Percentiles rank a stretch among this genome's conserved stretches.
Evolutionary conservation across 2,113 vertebrate species (phyloP).

Genomic region (Paraplagusia blochii): DNA sequence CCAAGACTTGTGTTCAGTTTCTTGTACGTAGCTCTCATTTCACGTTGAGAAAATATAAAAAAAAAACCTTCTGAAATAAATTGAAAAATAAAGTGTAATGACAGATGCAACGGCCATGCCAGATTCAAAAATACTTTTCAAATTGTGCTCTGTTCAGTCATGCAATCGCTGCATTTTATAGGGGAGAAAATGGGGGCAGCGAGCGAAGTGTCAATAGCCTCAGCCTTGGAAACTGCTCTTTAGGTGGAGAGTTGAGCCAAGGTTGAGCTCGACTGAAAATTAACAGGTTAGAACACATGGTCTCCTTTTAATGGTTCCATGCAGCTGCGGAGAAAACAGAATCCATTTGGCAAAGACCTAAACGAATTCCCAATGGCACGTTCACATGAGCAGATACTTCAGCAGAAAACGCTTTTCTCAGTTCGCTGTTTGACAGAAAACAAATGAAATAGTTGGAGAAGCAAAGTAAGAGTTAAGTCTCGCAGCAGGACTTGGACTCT

Average conservation of each 20-base stretch:
- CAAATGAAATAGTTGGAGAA: slow-evolving; percentile 32
- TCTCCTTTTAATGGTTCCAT: slow-evolving; percentile 64
- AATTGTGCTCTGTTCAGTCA: slow-evolving; percentile 39
- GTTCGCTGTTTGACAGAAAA: slow-evolving; percentile 43
- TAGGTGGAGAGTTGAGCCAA: slow-evolving; percentile 73
- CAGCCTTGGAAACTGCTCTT: slow-evolving; percentile 56
- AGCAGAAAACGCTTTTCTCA: slow-evolving; percentile 48
- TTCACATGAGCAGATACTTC: slow-evolving; percentile 45
- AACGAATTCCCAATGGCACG: slow-evolving; percentile 60
- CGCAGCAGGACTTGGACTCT: slow-evolving; percentile 14
- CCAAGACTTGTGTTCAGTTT: too few species aligned
- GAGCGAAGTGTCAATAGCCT: slow-evolving; percentile 57
- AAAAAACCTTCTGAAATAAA: too few species aligned
- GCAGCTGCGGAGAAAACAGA: slow-evolving; percentile 72
- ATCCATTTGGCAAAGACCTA: slow-evolving; percentile 61
- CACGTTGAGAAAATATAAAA: too few species aligned
- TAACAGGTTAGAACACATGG: slow-evolving; percentile 72
- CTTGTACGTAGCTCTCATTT: too few species aligned
- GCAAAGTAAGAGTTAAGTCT: slow-evolving; percentile 14
- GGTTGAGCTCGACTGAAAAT: slow-evolving; percentile 69
- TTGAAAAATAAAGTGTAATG: too few species aligned
- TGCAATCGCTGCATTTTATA: slow-evolving; percentile 32
- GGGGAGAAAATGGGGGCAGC: slow-evolving; percentile 29
- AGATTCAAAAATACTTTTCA: slow-evolving; percentile 4
- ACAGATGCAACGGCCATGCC: slow-evolving; percentile 6